Conservation (phyloP, 2,113 vertebrate genomes). For the Myotis lucifugus region DNA sequence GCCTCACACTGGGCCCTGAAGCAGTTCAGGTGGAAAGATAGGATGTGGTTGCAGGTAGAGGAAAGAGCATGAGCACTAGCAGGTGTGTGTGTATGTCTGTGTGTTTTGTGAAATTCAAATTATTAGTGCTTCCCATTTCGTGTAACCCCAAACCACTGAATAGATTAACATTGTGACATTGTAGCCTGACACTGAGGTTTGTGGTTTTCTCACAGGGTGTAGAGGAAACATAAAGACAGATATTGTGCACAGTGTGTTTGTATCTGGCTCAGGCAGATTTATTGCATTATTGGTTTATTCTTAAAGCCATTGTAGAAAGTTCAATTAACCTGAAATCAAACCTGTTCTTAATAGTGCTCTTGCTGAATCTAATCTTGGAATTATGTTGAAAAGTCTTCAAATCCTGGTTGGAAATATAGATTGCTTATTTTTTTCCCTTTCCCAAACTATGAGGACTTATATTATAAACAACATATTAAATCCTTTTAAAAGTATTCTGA, state of each 20-base stretch:
- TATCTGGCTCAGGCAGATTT: background rate
- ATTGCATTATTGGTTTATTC: background rate
- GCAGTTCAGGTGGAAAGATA: background rate
- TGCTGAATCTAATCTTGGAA: background rate
- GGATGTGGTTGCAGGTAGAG: background rate
- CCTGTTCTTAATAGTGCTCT: background rate
- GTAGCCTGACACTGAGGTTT: conserved; percentile 54
- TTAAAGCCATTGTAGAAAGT: background rate
- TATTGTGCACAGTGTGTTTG: background rate
- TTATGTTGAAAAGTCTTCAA: background rate
- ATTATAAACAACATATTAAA: background rate
- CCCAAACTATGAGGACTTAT: background rate
- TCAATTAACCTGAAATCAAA: conserved; percentile 46
- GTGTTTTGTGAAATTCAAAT: background rate
- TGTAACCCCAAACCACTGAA: background rate
- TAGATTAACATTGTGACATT: background rate
- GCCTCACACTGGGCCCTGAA: background rate
- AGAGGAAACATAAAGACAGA: conserved; percentile 26
- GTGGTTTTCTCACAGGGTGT: conserved; percentile 68
- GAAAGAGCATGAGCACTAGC: background rate
- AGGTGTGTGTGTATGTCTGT: too few relatives aligned
- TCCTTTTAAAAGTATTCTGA: background rate
- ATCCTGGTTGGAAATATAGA: background rate
- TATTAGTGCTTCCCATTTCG: background rate
- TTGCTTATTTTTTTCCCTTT: conserved; percentile 2